phyloP scores from a whole-genome alignment of 2,888 invertebrate species.

The Psylliodes chrysocephalus region DNA sequence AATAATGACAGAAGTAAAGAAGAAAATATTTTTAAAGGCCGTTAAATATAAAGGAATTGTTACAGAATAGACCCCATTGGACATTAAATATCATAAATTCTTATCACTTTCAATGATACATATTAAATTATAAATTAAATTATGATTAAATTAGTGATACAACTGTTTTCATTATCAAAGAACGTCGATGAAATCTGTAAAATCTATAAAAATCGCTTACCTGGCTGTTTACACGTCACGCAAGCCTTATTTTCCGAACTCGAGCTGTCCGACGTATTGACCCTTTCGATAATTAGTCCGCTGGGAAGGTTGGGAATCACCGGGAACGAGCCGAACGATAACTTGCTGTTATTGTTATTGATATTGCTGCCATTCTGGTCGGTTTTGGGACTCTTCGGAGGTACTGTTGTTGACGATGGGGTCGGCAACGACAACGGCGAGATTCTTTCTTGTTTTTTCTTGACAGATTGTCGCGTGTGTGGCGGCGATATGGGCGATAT shows the following conservation, averaged over 20 bases:
- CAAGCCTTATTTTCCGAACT: conserved; percentile 62
- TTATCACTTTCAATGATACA: too few species aligned
- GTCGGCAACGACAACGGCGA: conserved; percentile 45
- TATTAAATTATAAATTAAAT: too few species aligned
- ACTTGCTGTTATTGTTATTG: conserved; percentile 18
- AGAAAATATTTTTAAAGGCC: too few species aligned
- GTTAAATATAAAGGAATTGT: too few species aligned
- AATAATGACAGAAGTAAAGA: too few species aligned
- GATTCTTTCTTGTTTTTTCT: conserved; percentile 56
- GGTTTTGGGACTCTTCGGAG: conserved; percentile 4
- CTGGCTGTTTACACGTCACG: conserved; percentile 65
- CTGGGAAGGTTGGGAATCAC: conserved; percentile 67
- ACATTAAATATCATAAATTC: too few species aligned
- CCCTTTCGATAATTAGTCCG: conserved; percentile 67
- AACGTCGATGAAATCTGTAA: too few species aligned
- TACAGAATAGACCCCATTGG: too few species aligned
- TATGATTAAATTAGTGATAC: too few species aligned
- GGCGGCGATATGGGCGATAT: conserved; percentile 65
- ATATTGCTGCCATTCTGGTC: conserved; percentile 17
- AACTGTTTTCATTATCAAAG: too few species aligned
- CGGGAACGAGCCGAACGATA: conserved; percentile 48
- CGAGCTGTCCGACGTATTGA: conserved; percentile 59
- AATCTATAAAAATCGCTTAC: too few species aligned
- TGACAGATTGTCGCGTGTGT: conserved; percentile 65
- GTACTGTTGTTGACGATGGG: background rate